These are phyloP conservation scores for Drosophila heteroneura DNA, from an alignment of 2,888 invertebrate genomes.

Conservation along the genomic window DNA sequence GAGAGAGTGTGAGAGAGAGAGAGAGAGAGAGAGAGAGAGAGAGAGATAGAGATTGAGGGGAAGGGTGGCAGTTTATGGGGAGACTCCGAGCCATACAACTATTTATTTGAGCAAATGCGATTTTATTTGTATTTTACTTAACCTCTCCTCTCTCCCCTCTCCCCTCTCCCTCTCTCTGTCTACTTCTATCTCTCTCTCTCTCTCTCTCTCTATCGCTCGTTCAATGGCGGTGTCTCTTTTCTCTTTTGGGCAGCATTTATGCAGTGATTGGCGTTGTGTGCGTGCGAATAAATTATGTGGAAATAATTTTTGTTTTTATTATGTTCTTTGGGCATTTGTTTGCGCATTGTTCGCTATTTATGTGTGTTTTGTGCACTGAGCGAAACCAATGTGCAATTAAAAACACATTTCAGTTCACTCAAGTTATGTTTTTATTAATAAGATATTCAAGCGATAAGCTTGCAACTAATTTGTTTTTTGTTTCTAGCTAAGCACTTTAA, in stretches of 20 bases:
- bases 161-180: neutral
- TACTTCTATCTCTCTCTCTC: neutral
- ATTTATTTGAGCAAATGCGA: constrained; percentile 20
- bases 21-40: neutral
- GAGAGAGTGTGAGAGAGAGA: neutral
- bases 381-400: constrained; percentile 24
- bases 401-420: neutral
- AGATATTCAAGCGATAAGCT: neutral
- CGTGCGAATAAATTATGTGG: constrained; percentile 74
- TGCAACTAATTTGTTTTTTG: neutral
- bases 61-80: constrained; percentile 9
- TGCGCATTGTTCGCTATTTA: constrained; percentile 45
- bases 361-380: constrained; percentile 38
- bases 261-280: constrained; percentile 52
- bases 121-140: neutral
- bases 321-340: constrained; percentile 37
- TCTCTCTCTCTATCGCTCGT: neutral
- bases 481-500: neutral
- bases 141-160: neutral
- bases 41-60: neutral
- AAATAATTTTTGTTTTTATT: constrained; percentile 58
- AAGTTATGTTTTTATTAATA: neutral
- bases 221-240: constrained; percentile 9
- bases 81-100: neutral
- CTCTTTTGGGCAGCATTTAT: constrained; percentile 7